Evolutionary conservation across 2,888 invertebrate genomes (phyloP).

Genomic region (Phyto melanocephala): DNA sequence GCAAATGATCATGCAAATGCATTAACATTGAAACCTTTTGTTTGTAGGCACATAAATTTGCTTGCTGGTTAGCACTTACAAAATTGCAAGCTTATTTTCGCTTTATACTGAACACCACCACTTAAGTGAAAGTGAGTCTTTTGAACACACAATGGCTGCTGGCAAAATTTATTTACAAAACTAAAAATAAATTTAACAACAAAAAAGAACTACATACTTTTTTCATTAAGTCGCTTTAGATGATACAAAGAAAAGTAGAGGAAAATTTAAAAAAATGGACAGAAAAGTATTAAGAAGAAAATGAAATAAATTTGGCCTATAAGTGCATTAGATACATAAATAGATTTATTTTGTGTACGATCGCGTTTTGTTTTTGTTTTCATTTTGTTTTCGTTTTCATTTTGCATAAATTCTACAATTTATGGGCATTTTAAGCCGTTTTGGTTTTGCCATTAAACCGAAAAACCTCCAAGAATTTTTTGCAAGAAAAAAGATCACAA

Average conservation of each 20-base stretch:
- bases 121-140: no score
- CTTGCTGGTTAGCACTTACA: no score
- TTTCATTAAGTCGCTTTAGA: constrained; percentile 1
- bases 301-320: constrained; percentile 44
- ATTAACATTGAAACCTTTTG: no score
- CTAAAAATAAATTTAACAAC: background rate
- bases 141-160: no score
- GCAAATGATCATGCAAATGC: no score
- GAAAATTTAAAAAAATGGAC: constrained; percentile 1
- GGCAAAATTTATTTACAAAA: background rate
- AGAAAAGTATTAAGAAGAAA: background rate
- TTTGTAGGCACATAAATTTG: no score
- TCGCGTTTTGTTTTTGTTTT: background rate
- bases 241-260: background rate
- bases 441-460: background rate
- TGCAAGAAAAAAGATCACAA: background rate
- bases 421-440: constrained; percentile 37
- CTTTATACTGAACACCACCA: no score
- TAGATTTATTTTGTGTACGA: constrained; percentile 24
- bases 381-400: background rate
- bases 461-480: constrained; percentile 42
- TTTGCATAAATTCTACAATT: constrained; percentile 46
- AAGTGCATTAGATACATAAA: constrained; percentile 59
- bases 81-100: no score
- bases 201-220: background rate